Evolutionary conservation across 1,140 invertebrate genomes (phyloP).

Genomic region (Drosophila pseudoananassae): DNA sequence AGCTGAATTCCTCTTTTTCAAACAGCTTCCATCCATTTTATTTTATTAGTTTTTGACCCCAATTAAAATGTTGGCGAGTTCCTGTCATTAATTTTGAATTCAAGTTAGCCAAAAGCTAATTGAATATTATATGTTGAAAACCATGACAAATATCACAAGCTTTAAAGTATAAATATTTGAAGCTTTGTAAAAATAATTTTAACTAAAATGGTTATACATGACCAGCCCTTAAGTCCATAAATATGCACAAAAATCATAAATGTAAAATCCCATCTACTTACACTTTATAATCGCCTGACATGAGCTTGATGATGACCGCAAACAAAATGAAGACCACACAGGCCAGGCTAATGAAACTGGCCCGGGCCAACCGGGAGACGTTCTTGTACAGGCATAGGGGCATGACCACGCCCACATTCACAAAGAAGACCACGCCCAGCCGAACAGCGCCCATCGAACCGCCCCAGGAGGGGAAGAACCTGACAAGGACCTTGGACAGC

Average conservation of each 20-base stretch:
- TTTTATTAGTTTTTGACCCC: too few species aligned
- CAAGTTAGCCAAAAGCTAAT: background rate
- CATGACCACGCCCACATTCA: slow-evolving; percentile 90
- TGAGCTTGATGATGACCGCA: slow-evolving; percentile 86
- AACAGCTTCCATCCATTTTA: too few species aligned
- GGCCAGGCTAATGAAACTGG: slow-evolving; percentile 91
- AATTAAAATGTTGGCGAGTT: too few species aligned
- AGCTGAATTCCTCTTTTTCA: too few species aligned
- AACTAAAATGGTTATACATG: background rate
- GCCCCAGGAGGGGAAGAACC: slow-evolving; percentile 85
- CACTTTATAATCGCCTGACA: slow-evolving; percentile 87
- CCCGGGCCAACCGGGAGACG: slow-evolving; percentile 91
- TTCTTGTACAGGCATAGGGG: slow-evolving; percentile 93
- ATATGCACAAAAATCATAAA: background rate
- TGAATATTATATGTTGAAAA: background rate
- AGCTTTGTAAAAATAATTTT: background rate
- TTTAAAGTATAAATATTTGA: background rate
- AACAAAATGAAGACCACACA: slow-evolving; percentile 91
- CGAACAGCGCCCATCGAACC: slow-evolving; percentile 86
- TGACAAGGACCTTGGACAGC: slow-evolving; percentile 91
- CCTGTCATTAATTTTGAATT: background rate
- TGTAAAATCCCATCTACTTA: slow-evolving; percentile 54
- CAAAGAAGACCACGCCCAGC: slow-evolving; percentile 91
- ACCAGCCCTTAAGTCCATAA: background rate
- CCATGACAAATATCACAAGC: background rate